Base-by-base conservation (phyloP, 2,888 invertebrate species). In the Chloroclysta siterata region DNA sequence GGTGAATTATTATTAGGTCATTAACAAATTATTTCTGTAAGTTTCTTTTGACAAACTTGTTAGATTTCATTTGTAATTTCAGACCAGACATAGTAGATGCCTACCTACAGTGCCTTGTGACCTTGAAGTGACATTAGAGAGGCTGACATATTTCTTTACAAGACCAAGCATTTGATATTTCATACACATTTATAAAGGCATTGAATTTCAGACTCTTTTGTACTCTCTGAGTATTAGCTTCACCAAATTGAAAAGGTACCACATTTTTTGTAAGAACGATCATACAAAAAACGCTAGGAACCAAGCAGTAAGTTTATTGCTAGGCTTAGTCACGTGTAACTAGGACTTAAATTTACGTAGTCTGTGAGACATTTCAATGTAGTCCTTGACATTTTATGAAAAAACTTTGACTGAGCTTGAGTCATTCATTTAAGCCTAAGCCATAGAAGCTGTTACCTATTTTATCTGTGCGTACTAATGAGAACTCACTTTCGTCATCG, bases 401-500 rank as follows among this genome's bases (percentile, higher is more conserved):
- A 22, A 3, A 22, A 22, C 22, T 22, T 22, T 22, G n/a, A n/a
- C n/a, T n/a, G n/a, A n/a, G n/a, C n/a, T n/a, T n/a, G 22, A 22
- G 22, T 3, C 22, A 22, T 22, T 22, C 3, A 22, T 22, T 22
- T 22, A 22, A 22, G 22, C 22, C 22, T 22, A 22, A 22, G 22
- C 22, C 22, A 22, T 22, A 22, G 22, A 2, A 22, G 22, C 22
- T 22, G 22, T 2, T 22, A n/a, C n/a, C n/a, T n/a, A 3, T 22
- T 22, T 22, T 2, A 22, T 22, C 22, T 22, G 22, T 22, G 22
- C 22, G 3, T 22, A 22, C 8, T 29, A 17, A 41, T 10, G 7
- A 39, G 10, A 41, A 72, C 97, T 97, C 94, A 97, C 97, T 97
- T 95, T 97, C 97, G 88, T 97, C 97, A 72, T 96, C 95, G 72